A percentile compares a stretch with the other conserved stretches of the same genome.
Evolutionary conservation across 2,113 vertebrate genomes (phyloP).

Genomic region (Ia io): DNA sequence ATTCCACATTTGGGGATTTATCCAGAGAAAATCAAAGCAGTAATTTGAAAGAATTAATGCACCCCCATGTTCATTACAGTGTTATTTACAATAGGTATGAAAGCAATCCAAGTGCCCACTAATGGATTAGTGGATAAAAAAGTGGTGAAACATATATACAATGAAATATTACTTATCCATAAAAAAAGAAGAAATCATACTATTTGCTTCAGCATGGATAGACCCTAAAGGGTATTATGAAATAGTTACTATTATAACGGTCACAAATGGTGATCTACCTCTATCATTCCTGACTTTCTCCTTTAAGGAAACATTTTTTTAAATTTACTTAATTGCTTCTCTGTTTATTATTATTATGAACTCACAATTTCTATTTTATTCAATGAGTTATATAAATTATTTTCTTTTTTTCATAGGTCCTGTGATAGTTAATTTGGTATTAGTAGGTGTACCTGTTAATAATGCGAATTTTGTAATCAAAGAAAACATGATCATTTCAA

Average conservation of each 20-base stretch:
- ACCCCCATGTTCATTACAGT: background rate
- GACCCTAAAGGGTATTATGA: background rate
- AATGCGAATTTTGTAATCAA: no score
- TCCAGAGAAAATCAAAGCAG: background rate
- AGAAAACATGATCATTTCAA: no score
- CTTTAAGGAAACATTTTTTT: background rate
- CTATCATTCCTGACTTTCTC: background rate
- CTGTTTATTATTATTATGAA: background rate
- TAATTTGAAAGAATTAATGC: background rate
- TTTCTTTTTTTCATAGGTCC: background rate
- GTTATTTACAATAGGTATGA: background rate
- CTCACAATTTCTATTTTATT: background rate
- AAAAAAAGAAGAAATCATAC: background rate
- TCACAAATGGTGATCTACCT: background rate
- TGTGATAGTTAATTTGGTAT: background rate
- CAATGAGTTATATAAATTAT: background rate
- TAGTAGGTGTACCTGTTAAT: no score
- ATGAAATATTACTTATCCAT: background rate
- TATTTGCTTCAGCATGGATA: background rate
- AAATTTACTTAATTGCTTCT: background rate
- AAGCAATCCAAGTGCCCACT: background rate
- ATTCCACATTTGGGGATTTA: background rate
- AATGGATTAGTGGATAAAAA: background rate
- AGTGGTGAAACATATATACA: background rate
- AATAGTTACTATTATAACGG: background rate